Base-by-base conservation (phyloP, 2,888 invertebrate species). In the Smittia sp. region DNA sequence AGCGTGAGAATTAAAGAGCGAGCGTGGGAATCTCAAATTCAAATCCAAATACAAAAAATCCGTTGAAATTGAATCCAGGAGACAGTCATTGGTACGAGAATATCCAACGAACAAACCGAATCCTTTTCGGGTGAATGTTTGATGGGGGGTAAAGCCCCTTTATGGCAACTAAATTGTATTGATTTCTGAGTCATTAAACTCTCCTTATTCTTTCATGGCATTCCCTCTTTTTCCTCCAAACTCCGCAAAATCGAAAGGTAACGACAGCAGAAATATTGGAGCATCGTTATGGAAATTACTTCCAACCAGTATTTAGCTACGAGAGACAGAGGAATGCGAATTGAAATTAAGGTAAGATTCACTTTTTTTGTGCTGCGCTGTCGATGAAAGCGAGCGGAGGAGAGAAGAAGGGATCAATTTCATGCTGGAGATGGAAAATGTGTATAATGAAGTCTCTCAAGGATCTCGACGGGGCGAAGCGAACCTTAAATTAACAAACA, bases 141-240 rank as follows among this genome's bases (percentile, higher is more conserved):
- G 4, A 15, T 38, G 32, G 18, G 15, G 11, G 7, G 25, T n/a
- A 7, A 25, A 25, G 20, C 20, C 39, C 20, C 39, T 66, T 66
- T 62, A 72, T 62, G 18, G 58, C 39, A 72, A 72, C 58, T 72
- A 72, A 62, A 72, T 72, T 72, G 39, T 72, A 72, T 62, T 38
- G 72, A 72, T 72, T 72, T 72, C 39, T 72, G 39, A 62, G 11
- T 62, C 72, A 72, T 72, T 72, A 39, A 72, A 72, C 72, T 62
- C n/a, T n/a, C n/a, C n/a, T n/a, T n/a, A n/a, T n/a, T n/a, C n/a
- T n/a, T n/a, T n/a, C 22, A 32, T 41, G 20, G 18, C 32, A 72
- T 72, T 62, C 39, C 11, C 15, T n/a, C 13, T 15, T 52, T 67
- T 67, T 32, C 32, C 32, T 20, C 15, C 9, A 6, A 25, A 27